A percentile compares a stretch with the other conserved stretches of the same genome.
Conservation (phyloP, 2,113 vertebrate genomes). For the Acinonyx jubatus region DNA sequence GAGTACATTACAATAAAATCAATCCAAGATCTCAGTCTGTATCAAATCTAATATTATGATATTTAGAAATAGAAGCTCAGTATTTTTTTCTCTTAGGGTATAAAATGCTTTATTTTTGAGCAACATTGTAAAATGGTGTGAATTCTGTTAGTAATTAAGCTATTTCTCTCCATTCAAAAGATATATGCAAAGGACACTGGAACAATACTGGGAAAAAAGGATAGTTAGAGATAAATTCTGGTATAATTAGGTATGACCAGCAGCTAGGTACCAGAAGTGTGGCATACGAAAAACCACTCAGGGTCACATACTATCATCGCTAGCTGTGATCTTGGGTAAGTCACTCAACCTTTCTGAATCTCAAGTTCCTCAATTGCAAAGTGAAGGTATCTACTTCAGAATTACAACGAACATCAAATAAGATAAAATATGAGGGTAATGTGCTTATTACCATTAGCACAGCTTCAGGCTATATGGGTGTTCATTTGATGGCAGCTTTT, state of each 20-base stretch:
- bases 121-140: neutral
- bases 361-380: neutral
- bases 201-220: neutral
- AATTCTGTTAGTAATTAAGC: constrained; percentile 13
- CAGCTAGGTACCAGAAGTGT: neutral
- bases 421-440: constrained; percentile 11
- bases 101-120: constrained; percentile 22
- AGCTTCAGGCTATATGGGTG: neutral
- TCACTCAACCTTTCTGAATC: constrained; percentile 36
- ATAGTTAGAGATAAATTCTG: neutral
- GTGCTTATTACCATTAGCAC: neutral
- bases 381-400: neutral
- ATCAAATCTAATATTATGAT: neutral
- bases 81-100: neutral
- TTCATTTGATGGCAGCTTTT: constrained; percentile 4
- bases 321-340: constrained; percentile 33
- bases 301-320: neutral
- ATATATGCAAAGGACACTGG: neutral
- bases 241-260: neutral
- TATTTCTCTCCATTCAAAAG: neutral
- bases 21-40: neutral
- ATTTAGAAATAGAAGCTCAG: constrained; percentile 24
- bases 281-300: constrained; percentile 1
- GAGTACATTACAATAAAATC: constrained; percentile 38
- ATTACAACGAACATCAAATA: constrained; percentile 36